A percentile compares a stretch with the other conserved stretches of the same genome.
Evolutionary conservation across 2,888 invertebrate species (phyloP).

Genomic region (Folsomia manolachei): DNA sequence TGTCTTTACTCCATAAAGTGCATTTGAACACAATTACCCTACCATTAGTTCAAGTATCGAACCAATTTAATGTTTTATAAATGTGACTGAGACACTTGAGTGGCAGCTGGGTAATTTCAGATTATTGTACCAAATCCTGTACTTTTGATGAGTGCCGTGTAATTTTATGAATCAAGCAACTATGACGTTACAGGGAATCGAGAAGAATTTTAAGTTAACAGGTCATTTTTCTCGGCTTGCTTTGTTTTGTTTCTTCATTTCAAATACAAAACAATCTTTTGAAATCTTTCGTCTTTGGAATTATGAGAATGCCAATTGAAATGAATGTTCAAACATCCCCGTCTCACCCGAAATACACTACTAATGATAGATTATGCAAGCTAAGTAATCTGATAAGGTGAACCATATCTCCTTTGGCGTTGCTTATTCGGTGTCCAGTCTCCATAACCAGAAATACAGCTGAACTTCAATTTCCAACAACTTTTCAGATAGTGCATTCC

Average conservation of each 20-base stretch:
- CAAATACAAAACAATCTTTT: no score
- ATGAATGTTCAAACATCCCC: no score
- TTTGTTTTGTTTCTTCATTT: background rate
- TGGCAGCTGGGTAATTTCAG: background rate
- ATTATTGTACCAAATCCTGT: background rate
- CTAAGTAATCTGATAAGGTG: constrained; percentile 10
- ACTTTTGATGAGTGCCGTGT: background rate
- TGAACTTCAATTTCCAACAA: no score
- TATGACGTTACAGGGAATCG: no score
- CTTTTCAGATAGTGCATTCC: background rate
- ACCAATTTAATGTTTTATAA: no score
- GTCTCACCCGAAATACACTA: no score
- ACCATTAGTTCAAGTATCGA: background rate
- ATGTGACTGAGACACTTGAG: no score
- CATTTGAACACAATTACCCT: background rate
- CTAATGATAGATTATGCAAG: constrained; percentile 27
- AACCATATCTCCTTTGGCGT: constrained; percentile 42
- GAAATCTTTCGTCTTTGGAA: no score
- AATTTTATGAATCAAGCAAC: background rate
- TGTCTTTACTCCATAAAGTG: background rate
- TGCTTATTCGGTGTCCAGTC: no score
- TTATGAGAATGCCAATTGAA: no score
- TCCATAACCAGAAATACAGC: no score
- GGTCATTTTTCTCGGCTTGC: background rate
- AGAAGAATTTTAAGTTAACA: background rate